A percentile compares a stretch with the other conserved stretches of the same genome.
Evolutionary conservation across 2,888 invertebrate species (phyloP).

Genomic region (Linnaemya vulpina): DNA sequence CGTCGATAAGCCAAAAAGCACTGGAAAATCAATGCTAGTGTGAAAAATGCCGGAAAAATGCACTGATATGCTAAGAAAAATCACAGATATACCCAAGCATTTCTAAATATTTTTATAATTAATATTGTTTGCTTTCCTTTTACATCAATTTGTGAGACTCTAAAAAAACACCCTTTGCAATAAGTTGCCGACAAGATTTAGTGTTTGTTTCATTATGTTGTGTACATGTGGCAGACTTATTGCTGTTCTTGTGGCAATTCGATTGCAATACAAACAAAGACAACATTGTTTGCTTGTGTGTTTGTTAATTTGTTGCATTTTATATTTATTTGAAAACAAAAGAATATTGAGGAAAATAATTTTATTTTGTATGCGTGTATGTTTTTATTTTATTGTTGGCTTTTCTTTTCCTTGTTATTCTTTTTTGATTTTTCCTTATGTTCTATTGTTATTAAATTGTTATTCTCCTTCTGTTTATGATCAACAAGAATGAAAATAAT

Average conservation of each 20-base stretch:
- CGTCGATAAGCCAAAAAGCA: too few relatives aligned
- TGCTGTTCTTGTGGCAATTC: conserved; percentile 34
- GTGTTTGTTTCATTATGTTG: conserved; percentile 38
- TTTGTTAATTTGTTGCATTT: conserved; percentile 38
- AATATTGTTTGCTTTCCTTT: too few relatives aligned
- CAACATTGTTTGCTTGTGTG: neutral
- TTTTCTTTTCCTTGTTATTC: conserved; percentile 53
- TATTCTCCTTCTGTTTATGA: conserved; percentile 21
- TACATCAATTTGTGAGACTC: too few relatives aligned
- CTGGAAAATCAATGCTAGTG: too few relatives aligned
- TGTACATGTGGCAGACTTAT: conserved; percentile 5
- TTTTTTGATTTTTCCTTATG: conserved; percentile 12
- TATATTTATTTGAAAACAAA: conserved; percentile 16
- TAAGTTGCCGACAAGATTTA: neutral
- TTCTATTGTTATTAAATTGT: conserved; percentile 15
- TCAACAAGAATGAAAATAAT: conserved; percentile 32
- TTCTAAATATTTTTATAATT: too few relatives aligned
- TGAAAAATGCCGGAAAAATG: too few relatives aligned
- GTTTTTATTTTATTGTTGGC: conserved; percentile 46
- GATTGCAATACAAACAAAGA: neutral
- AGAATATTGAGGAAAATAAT: conserved; percentile 9
- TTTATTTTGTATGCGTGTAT: conserved; percentile 10
- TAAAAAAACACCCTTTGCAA: too few relatives aligned
- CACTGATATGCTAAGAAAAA: too few relatives aligned
- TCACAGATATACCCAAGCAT: too few relatives aligned